phyloP scores from a whole-genome alignment of 1,140 invertebrate species.

The Drosophila ficusphila region DNA sequence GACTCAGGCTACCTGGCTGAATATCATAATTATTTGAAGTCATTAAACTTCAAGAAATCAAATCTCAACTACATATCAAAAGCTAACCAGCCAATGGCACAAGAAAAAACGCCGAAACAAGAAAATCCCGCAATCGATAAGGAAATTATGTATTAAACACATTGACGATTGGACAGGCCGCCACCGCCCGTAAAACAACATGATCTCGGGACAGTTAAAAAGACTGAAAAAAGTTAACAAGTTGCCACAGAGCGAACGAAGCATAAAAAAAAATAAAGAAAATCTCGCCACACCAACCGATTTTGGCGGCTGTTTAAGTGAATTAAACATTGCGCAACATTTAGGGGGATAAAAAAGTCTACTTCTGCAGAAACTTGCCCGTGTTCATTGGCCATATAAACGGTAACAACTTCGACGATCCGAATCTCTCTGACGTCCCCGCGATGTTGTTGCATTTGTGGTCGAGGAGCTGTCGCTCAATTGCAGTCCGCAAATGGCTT shows the following conservation, averaged over 20 bases:
- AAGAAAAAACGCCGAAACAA: conserved; percentile 30
- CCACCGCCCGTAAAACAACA: conserved; percentile 61
- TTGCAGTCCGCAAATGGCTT: conserved; percentile 75
- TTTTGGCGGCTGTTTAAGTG: conserved; percentile 77
- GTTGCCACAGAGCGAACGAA: conserved; percentile 41
- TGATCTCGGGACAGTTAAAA: conserved; percentile 60
- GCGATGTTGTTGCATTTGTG: conserved; percentile 38
- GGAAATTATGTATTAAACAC: conserved; percentile 81
- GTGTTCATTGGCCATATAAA: conserved; percentile 80
- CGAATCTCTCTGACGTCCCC: conserved; percentile 36
- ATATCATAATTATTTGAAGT: conserved; percentile 79
- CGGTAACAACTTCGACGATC: conserved; percentile 72
- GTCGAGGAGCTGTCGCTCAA: conserved; percentile 56
- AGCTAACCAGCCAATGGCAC: conserved; percentile 31
- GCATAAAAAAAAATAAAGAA: conserved; percentile 49
- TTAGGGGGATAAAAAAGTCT: conserved; percentile 17
- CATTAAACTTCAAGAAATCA: conserved; percentile 76
- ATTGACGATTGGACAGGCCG: conserved; percentile 66
- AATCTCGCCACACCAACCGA: conserved; percentile 67
- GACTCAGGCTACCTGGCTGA: conserved; percentile 22
- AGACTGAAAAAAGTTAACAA: conserved; percentile 72
- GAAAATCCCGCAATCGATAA: conserved; percentile 62
- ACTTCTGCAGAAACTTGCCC: conserved; percentile 59
- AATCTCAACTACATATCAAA: conserved; percentile 70
- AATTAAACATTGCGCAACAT: conserved; percentile 79